Percentiles rank a stretch among this genome's conserved stretches.
phyloP scores from a whole-genome alignment of 1,140 invertebrate genomes.

The Dendrolimus punctatus region DNA sequence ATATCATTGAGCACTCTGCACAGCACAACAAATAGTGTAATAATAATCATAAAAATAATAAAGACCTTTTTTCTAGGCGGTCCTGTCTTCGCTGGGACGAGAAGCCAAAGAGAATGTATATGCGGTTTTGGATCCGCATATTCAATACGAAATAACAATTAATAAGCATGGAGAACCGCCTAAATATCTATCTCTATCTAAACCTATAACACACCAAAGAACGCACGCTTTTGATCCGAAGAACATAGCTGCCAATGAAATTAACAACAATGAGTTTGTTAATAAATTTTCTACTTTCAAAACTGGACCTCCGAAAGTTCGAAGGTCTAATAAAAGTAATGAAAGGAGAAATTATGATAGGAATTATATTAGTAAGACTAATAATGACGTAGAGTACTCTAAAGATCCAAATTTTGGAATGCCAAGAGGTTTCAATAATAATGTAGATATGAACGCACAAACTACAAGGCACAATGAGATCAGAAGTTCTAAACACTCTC shows the following conservation, averaged over 20 bases:
- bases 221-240: constrained; percentile 55
- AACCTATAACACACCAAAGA: constrained; percentile 66
- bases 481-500: constrained; percentile 34
- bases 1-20: too few species aligned
- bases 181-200: constrained; percentile 67
- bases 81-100: constrained; percentile 54
- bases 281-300: constrained; percentile 43
- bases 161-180: constrained; percentile 67
- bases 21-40: background rate
- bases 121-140: constrained; percentile 67
- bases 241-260: constrained; percentile 38
- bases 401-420: constrained; percentile 53
- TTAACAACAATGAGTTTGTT: constrained; percentile 43
- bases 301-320: constrained; percentile 34
- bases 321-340: constrained; percentile 51
- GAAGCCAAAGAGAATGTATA: constrained; percentile 72
- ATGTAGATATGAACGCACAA: constrained; percentile 29
- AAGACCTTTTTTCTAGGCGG: constrained; percentile 39
- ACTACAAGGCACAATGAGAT: constrained; percentile 30
- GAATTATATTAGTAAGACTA: constrained; percentile 40
- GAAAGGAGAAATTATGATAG: constrained; percentile 18
- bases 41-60: background rate
- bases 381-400: constrained; percentile 57
- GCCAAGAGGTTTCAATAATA: constrained; percentile 26
- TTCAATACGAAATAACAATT: constrained; percentile 71